Evolutionary conservation across 2,888 invertebrate species (phyloP).

Genomic region (Caradrina clavipalpis): DNA sequence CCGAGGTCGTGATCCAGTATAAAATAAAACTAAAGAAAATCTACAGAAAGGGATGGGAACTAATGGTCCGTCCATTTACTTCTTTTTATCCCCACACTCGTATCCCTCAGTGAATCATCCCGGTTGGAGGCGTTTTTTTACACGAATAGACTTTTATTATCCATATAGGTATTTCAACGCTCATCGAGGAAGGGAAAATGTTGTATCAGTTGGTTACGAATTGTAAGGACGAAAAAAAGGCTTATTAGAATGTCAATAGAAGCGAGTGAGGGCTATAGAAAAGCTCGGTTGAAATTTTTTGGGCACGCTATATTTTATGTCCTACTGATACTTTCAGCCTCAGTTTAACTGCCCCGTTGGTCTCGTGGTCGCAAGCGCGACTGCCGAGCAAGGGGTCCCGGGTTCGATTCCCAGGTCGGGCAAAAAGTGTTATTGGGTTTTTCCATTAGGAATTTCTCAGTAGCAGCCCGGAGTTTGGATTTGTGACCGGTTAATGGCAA

Average conservation of each 20-base stretch:
- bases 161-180: slow-evolving; percentile 64
- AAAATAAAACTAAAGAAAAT: slow-evolving; percentile 61
- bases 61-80: slow-evolving; percentile 81
- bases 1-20: slow-evolving; percentile 43
- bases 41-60: slow-evolving; percentile 68
- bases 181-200: slow-evolving; percentile 56
- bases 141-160: slow-evolving; percentile 71
- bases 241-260: slow-evolving; percentile 51
- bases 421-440: too few relatives aligned
- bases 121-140: slow-evolving; percentile 65
- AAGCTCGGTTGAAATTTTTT: slow-evolving; percentile 13
- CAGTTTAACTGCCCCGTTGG: too few relatives aligned
- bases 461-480: too few relatives aligned
- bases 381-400: too few relatives aligned
- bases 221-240: slow-evolving; percentile 40
- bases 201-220: slow-evolving; percentile 61
- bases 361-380: too few relatives aligned
- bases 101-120: slow-evolving; percentile 78
- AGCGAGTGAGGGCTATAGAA: slow-evolving; percentile 26
- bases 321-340: background rate
- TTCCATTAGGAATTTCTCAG: too few relatives aligned
- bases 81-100: slow-evolving; percentile 76
- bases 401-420: too few relatives aligned
- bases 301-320: slow-evolving; percentile 22
- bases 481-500: too few relatives aligned